These are phyloP conservation scores for Andricus curvator DNA, from an alignment of 2,888 invertebrate species.

Conservation along the genomic window DNA sequence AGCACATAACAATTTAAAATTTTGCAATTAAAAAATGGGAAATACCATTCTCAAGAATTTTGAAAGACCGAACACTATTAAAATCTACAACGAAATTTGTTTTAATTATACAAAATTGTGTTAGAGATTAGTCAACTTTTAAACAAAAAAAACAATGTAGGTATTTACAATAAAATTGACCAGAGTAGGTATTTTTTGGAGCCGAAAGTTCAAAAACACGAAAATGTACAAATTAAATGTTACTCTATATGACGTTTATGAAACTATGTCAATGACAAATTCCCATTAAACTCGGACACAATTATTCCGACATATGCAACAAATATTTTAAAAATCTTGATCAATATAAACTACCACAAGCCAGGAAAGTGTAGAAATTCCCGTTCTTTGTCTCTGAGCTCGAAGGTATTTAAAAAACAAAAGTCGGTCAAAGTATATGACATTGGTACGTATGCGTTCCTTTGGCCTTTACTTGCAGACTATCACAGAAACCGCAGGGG, in stretches of 20 bases:
- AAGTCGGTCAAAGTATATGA: slow-evolving; percentile 26
- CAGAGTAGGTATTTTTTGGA: too few relatives aligned
- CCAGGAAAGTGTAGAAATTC: neutral
- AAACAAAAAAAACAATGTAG: too few relatives aligned
- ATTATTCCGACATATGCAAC: neutral
- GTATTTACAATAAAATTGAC: too few relatives aligned
- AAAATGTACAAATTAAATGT: too few relatives aligned
- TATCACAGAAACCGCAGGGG: neutral
- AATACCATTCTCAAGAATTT: too few relatives aligned
- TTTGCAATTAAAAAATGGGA: too few relatives aligned
- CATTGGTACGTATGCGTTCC: neutral
- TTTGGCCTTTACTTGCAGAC: neutral
- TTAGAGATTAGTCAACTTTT: neutral
- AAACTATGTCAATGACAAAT: too few relatives aligned
- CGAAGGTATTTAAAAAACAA: slow-evolving; percentile 12
- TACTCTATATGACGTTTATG: too few relatives aligned
- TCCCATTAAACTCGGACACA: too few relatives aligned
- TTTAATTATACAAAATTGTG: neutral
- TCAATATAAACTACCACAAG: neutral
- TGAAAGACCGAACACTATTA: neutral
- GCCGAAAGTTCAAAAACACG: too few relatives aligned
- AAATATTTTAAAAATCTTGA: neutral
- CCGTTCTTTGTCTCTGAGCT: neutral
- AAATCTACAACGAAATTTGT: neutral
- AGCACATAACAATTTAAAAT: too few relatives aligned